Conservation (phyloP, 2,797 vertebrate species). For the Clarias platycephalus region DNA sequence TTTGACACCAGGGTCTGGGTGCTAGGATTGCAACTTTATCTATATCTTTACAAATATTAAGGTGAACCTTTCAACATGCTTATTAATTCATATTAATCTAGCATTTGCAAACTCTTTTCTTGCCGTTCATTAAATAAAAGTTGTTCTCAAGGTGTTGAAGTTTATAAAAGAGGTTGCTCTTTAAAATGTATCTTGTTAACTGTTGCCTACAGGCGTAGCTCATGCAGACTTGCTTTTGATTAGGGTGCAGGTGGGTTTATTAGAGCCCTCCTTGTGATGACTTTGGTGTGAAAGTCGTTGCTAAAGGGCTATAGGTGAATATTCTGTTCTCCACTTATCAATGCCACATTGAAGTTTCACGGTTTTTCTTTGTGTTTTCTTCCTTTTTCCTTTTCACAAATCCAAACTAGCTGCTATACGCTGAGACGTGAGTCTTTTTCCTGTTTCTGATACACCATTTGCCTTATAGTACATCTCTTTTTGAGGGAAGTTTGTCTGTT, state of each 20-base stretch:
- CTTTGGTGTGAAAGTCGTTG: slow-evolving; percentile 3
- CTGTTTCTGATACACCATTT: not conserved
- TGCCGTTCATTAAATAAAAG: not conserved
- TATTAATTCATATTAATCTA: not conserved
- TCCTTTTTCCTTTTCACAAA: not conserved
- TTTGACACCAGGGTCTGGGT: not conserved
- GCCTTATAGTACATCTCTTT: not conserved
- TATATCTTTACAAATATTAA: not conserved
- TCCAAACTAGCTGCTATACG: not conserved
- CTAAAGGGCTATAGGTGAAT: not conserved
- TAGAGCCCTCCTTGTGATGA: not conserved
- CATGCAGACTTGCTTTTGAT: slow-evolving; percentile 2
- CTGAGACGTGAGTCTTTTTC: not conserved
- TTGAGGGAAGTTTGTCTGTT: not conserved
- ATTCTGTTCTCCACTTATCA: not conserved
- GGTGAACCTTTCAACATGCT: not conserved
- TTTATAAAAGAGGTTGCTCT: not conserved
- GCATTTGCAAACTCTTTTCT: not conserved
- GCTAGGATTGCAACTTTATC: not conserved
- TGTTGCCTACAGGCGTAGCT: slow-evolving; percentile 1
- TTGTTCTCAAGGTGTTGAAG: not conserved
- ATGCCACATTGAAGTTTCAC: not conserved
- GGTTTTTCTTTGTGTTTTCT: not conserved
- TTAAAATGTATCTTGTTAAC: not conserved
- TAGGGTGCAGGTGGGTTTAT: not conserved